A percentile compares a stretch with the other conserved stretches of the same genome.
Evolutionary conservation across 2,797 vertebrate species (phyloP).

Genomic region (Tadarida brasiliensis): DNA sequence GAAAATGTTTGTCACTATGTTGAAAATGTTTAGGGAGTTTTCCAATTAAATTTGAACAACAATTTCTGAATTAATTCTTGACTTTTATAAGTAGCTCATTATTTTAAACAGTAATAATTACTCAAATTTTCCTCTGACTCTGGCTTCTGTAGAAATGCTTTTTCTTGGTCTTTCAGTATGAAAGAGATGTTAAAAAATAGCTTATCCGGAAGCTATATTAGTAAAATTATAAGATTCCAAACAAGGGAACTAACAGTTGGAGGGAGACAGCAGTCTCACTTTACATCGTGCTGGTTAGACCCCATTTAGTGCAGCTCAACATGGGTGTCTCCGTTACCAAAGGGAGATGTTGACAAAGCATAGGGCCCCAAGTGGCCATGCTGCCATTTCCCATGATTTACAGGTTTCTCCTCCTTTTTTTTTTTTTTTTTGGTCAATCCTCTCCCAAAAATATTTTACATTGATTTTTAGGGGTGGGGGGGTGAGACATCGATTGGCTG

Average conservation of each 20-base stretch:
- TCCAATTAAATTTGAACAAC: constrained; percentile 27
- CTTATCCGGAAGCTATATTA: background rate
- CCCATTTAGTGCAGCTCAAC: background rate
- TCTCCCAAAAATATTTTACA: too few species aligned
- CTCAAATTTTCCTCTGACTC: constrained; percentile 32
- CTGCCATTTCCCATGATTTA: background rate
- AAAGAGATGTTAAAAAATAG: background rate
- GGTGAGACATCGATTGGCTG: too few species aligned
- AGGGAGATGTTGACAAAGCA: background rate
- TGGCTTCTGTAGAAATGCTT: background rate
- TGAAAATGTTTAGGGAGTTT: constrained; percentile 49
- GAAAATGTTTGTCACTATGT: background rate
- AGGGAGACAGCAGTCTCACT: background rate
- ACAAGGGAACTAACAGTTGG: background rate
- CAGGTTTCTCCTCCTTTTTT: background rate
- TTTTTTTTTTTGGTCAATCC: too few species aligned
- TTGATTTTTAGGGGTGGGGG: too few species aligned
- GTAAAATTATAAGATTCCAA: background rate
- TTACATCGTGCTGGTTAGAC: background rate
- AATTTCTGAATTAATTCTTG: constrained; percentile 53
- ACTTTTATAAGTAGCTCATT: constrained; percentile 45
- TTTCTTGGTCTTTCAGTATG: constrained; percentile 43
- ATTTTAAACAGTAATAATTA: constrained; percentile 55
- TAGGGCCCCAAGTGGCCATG: background rate
- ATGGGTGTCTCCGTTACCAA: background rate